Percentiles rank a stretch among this genome's conserved stretches.
Conservation (phyloP, 2,888 invertebrate genomes). For the Macroteleia sp. region DNA sequence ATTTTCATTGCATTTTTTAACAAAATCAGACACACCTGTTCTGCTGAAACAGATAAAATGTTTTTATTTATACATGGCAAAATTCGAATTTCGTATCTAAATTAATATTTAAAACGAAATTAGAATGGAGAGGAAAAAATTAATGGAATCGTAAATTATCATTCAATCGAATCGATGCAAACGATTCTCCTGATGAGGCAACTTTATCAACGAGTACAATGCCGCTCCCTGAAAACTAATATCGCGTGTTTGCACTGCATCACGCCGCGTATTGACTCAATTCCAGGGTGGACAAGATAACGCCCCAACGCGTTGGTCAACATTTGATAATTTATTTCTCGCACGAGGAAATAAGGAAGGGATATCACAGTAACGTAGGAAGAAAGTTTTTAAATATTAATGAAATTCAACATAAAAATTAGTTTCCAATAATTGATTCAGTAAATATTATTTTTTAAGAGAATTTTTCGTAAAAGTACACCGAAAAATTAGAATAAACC, state of each 20-base stretch:
- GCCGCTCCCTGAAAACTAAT: conserved; percentile 46
- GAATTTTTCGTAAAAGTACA: too few relatives aligned
- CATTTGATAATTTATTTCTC: conserved; percentile 54
- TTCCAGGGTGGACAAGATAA: conserved; percentile 47
- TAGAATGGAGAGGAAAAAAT: neutral
- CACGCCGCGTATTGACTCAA: conserved; percentile 54
- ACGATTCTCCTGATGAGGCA: conserved; percentile 38
- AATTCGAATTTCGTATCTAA: too few relatives aligned
- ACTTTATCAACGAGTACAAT: conserved; percentile 45
- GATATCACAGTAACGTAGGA: neutral
- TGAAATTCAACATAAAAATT: too few relatives aligned
- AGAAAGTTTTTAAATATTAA: too few relatives aligned
- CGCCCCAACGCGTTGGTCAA: conserved; percentile 49
- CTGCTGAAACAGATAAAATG: too few relatives aligned
- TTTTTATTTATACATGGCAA: too few relatives aligned
- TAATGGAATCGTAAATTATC: conserved; percentile 29
- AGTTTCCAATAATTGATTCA: too few relatives aligned
- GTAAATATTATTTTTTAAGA: too few relatives aligned
- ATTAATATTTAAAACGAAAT: neutral
- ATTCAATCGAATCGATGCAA: conserved; percentile 23
- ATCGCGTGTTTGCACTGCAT: conserved; percentile 52
- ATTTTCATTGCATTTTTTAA: too few relatives aligned
- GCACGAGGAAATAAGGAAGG: neutral
- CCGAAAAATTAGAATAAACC: too few relatives aligned
- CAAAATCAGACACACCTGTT: too few relatives aligned